These are phyloP conservation scores for Sandelia bainsii DNA, from an alignment of 2,797 vertebrate genomes.

Conservation along the genomic window DNA sequence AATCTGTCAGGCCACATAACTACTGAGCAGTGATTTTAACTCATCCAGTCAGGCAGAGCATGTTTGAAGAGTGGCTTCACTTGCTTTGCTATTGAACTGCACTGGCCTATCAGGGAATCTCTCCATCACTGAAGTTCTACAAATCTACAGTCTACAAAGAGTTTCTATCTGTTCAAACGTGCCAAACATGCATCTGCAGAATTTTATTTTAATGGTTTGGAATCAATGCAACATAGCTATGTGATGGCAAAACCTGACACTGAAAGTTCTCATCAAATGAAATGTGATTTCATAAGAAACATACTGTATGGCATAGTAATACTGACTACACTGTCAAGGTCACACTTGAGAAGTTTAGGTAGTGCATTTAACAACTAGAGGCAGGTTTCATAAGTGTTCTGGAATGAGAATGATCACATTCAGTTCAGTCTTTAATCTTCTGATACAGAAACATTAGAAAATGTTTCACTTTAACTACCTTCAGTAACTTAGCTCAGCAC, in stretches of 20 bases:
- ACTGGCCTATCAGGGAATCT: slow-evolving; percentile 57
- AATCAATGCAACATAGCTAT: slow-evolving; percentile 8
- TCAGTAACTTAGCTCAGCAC: not conserved
- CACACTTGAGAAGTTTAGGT: not conserved
- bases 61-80: slow-evolving; percentile 66
- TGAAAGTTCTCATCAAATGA: not conserved
- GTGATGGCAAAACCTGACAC: slow-evolving; percentile 1
- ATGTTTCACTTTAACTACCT: not conserved
- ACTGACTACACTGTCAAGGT: not conserved
- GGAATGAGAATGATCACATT: not conserved
- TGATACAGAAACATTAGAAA: not conserved
- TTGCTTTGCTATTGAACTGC: slow-evolving; percentile 62
- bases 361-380: not conserved
- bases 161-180: slow-evolving; percentile 20
- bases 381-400: not conserved
- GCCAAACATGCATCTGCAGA: slow-evolving; percentile 25
- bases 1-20: slow-evolving; percentile 66
- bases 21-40: slow-evolving; percentile 61
- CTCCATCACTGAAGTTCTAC: slow-evolving; percentile 51
- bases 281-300: not conserved
- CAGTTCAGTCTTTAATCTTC: not conserved
- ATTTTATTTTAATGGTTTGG: slow-evolving; percentile 24
- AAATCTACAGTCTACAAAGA: slow-evolving; percentile 49
- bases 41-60: slow-evolving; percentile 61
- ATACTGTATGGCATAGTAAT: not conserved